phyloP scores from a whole-genome alignment of 64 coral and sea anemone species.

The Acropora yongei region DNA sequence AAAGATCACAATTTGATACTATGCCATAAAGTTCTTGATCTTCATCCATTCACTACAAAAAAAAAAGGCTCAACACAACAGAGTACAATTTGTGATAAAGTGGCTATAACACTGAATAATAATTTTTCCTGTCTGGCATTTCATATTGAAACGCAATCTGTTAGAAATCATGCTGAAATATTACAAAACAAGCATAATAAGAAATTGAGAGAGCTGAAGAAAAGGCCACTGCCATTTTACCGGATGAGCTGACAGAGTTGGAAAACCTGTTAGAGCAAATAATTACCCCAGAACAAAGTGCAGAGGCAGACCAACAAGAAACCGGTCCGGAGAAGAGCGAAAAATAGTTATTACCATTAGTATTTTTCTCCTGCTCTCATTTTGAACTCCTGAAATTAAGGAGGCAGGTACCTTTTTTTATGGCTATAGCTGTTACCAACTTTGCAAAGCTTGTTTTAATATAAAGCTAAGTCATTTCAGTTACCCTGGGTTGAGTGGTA shows the following conservation, averaged over 20 bases:
- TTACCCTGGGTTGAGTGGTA: too few relatives aligned
- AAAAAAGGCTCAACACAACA: slow-evolving; percentile 39
- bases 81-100: slow-evolving; percentile 61
- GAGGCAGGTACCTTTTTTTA: too few relatives aligned
- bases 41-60: slow-evolving; percentile 53
- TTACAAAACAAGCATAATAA: slow-evolving; percentile 67
- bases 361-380: too few relatives aligned
- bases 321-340: slow-evolving; percentile 20
- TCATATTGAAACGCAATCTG: slow-evolving; percentile 60
- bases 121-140: slow-evolving; percentile 49
- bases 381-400: too few relatives aligned
- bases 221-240: slow-evolving; percentile 35
- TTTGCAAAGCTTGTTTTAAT: too few relatives aligned
- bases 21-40: slow-evolving; percentile 50
- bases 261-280: slow-evolving; percentile 56
- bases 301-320: slow-evolving; percentile 47
- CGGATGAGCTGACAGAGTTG: slow-evolving; percentile 11
- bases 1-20: slow-evolving; percentile 49
- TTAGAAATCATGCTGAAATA: slow-evolving; percentile 51
- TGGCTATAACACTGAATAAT: slow-evolving; percentile 57
- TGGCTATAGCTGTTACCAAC: too few relatives aligned
- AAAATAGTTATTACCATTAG: not conserved
- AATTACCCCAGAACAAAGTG: slow-evolving; percentile 52
- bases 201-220: slow-evolving; percentile 69
- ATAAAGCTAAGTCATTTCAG: too few relatives aligned